Conservation (phyloP, 2,888 invertebrate genomes). For the Chaitophorus viminalis region DNA sequence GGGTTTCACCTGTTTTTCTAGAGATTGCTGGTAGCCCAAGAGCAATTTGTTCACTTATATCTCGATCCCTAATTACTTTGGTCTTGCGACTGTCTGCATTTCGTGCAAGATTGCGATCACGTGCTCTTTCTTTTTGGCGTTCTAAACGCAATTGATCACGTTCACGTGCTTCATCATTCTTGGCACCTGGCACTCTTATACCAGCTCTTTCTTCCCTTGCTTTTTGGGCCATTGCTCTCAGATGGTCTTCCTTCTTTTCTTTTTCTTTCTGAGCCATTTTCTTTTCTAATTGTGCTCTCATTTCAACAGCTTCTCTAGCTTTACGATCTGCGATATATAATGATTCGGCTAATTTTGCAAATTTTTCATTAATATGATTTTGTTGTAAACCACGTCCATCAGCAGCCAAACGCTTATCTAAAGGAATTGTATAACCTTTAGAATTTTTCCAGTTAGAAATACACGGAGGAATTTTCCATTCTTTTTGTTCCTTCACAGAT, state of each 20-base stretch:
- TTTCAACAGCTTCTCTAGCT: constrained; percentile 97
- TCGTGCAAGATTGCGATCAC: constrained; percentile 91
- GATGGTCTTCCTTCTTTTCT: constrained; percentile 95
- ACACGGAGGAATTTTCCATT: constrained; percentile 99
- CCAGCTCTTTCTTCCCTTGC: constrained; percentile 96
- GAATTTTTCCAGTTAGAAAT: constrained; percentile 99
- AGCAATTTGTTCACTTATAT: constrained; percentile 98
- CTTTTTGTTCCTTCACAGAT: constrained; percentile 96
- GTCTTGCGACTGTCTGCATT: constrained; percentile 72
- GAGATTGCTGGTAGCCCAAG: constrained; percentile 91
- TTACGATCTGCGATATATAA: constrained; percentile 97
- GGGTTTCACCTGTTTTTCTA: constrained; percentile 77
- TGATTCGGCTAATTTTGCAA: constrained; percentile 97
- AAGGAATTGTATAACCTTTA: constrained; percentile 96
- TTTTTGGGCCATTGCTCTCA: constrained; percentile 91
- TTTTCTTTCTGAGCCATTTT: constrained; percentile 97
- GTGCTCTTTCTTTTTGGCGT: constrained; percentile 87
- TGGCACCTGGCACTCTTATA: constrained; percentile 71
- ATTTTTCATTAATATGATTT: constrained; percentile 98
- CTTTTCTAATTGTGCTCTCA: constrained; percentile 93
- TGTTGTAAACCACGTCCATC: constrained; percentile 97
- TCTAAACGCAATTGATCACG: constrained; percentile 88
- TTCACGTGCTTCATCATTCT: constrained; percentile 80
- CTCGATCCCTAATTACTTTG: constrained; percentile 79
- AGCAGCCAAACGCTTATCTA: constrained; percentile 97